phyloP scores from a whole-genome alignment of 1,140 invertebrate genomes.

The Acarapis woodi region DNA sequence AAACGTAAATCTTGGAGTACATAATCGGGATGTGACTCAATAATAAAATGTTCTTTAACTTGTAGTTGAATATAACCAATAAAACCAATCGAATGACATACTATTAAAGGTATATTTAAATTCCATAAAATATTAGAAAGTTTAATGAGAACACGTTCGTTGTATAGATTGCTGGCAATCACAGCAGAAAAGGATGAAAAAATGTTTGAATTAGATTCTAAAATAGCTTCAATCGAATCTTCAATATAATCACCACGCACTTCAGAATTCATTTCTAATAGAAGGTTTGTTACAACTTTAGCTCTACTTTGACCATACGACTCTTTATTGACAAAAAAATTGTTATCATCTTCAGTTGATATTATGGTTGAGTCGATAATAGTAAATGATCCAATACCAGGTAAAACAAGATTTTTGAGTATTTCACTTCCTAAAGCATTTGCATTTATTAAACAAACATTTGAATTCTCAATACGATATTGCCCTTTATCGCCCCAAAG shows the following conservation, averaged over 20 bases:
- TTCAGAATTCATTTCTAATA: conserved; percentile 73
- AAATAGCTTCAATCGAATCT: conserved; percentile 29
- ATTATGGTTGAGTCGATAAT: conserved; percentile 68
- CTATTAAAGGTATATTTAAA: conserved; percentile 48
- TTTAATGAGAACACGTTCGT: conserved; percentile 25
- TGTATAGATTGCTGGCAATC: conserved; percentile 25
- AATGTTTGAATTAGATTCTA: conserved; percentile 56
- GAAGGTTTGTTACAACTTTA: conserved; percentile 40
- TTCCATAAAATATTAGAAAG: conserved; percentile 58
- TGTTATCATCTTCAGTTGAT: conserved; percentile 62
- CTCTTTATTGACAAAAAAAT: conserved; percentile 25
- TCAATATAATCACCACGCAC: conserved; percentile 47
- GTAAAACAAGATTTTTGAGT: conserved; percentile 69
- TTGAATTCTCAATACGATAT: conserved; percentile 44
- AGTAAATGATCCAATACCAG: conserved; percentile 76
- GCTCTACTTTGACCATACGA: conserved; percentile 30
- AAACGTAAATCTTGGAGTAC: conserved; percentile 56
- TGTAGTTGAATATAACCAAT: conserved; percentile 69
- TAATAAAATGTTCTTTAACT: conserved; percentile 59
- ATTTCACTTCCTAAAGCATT: conserved; percentile 79
- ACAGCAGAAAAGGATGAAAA: conserved; percentile 65
- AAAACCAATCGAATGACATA: conserved; percentile 66
- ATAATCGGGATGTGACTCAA: conserved; percentile 82
- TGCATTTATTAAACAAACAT: conserved; percentile 79
- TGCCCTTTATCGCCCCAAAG: conserved; percentile 97